A percentile compares a stretch with the other conserved stretches of the same genome.
phyloP scores from a whole-genome alignment of 1,140 invertebrate genomes.

The Acromyrmex heyeri region DNA sequence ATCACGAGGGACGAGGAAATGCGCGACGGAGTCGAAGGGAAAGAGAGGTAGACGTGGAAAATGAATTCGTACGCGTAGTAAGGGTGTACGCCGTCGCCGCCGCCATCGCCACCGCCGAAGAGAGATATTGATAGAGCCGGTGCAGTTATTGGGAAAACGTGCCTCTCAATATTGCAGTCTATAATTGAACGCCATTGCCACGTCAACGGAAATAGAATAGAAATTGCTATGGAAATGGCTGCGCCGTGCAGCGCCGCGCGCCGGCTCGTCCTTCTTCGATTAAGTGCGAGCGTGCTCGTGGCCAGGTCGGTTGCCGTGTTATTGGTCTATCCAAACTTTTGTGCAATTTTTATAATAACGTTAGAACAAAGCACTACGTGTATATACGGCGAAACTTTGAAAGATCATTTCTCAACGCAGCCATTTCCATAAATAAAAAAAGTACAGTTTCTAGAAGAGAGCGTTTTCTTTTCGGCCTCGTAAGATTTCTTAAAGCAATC shows the following conservation, averaged over 20 bases:
- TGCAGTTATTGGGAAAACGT: constrained; percentile 83
- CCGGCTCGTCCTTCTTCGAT: constrained; percentile 49
- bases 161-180: constrained; percentile 83
- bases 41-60: neutral
- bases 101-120: constrained; percentile 18
- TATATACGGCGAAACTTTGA: constrained; percentile 2
- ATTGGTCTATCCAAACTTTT: constrained; percentile 24
- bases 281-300: constrained; percentile 37
- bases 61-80: constrained; percentile 46
- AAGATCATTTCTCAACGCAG: neutral
- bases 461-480: neutral
- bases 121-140: constrained; percentile 69
- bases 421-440: neutral
- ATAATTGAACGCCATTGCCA: constrained; percentile 84
- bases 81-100: constrained; percentile 37
- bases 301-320: constrained; percentile 22
- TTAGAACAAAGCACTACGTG: neutral
- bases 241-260: constrained; percentile 18
- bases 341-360: constrained; percentile 30
- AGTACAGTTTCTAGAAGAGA: neutral
- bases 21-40: neutral
- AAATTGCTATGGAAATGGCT: constrained; percentile 81
- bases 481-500: neutral
- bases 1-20: constrained; percentile 23
- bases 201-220: constrained; percentile 84